Conservation (phyloP, 2,888 invertebrate genomes). For the Lissocephala sabroskyi region DNA sequence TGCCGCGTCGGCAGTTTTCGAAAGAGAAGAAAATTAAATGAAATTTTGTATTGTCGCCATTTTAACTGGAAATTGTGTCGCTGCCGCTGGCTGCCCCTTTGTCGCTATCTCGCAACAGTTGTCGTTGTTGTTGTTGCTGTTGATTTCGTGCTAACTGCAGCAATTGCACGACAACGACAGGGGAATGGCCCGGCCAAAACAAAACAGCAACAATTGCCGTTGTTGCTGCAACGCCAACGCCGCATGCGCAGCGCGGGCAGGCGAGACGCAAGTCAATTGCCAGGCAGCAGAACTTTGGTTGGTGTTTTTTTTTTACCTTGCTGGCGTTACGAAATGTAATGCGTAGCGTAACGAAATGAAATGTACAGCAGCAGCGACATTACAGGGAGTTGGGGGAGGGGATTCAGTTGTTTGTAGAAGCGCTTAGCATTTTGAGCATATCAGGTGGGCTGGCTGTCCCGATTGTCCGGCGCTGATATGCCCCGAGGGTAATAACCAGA, state of each 20-base stretch:
- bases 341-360: not conserved
- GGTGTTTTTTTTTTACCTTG: too few relatives aligned
- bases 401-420: too few relatives aligned
- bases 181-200: not conserved
- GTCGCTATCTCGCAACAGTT: constrained; percentile 5
- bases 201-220: not conserved
- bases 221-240: not conserved
- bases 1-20: constrained; percentile 39
- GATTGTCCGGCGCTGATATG: not conserved
- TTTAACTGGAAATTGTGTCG: constrained; percentile 58
- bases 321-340: constrained; percentile 40
- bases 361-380: constrained; percentile 12
- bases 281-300: constrained; percentile 7
- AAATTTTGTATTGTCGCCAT: constrained; percentile 33
- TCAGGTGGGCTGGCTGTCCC: too few relatives aligned
- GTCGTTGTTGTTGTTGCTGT: constrained; percentile 6
- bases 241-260: constrained; percentile 2
- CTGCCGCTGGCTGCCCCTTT: not conserved
- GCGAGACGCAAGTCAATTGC: constrained; percentile 28
- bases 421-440: too few relatives aligned
- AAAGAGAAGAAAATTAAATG: too few relatives aligned
- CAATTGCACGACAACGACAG: constrained; percentile 1
- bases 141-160: constrained; percentile 5
- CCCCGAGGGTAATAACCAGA: not conserved
- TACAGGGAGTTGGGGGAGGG: not conserved